Conservation (phyloP, 2,113 vertebrate species). For the Sinocyclocheilus maitianheensis region DNA sequence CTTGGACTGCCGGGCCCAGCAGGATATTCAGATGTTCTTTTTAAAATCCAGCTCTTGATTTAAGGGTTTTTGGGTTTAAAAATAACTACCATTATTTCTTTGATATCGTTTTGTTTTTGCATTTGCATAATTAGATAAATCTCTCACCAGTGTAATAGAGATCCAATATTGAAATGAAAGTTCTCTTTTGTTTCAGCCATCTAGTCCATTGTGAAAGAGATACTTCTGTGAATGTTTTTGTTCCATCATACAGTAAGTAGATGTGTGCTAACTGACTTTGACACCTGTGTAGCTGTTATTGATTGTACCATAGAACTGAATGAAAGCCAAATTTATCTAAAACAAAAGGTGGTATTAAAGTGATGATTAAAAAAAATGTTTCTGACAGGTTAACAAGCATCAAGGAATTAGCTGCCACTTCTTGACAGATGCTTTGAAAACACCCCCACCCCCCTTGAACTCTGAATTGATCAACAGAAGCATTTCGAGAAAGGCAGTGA, state of each 20-base stretch:
- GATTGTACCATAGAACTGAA: constrained; percentile 69
- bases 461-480: constrained; percentile 27
- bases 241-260: constrained; percentile 63
- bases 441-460: constrained; percentile 12
- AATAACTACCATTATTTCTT: background rate
- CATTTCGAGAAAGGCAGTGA: constrained; percentile 24
- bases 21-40: background rate
- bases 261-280: constrained; percentile 73
- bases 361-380: constrained; percentile 66
- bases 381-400: constrained; percentile 72
- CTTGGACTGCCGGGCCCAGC: background rate
- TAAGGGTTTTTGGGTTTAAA: background rate
- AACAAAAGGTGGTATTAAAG: constrained; percentile 71
- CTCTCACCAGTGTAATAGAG: constrained; percentile 43
- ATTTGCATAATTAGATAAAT: background rate
- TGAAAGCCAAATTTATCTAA: constrained; percentile 72
- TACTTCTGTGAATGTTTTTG: constrained; percentile 68
- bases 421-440: constrained; percentile 50
- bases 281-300: constrained; percentile 73
- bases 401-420: constrained; percentile 59
- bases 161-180: constrained; percentile 42
- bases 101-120: background rate
- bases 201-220: constrained; percentile 63
- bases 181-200: too few relatives aligned
- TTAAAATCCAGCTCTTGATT: background rate